Base-by-base conservation (phyloP, 2,888 invertebrate genomes). In the Linyphia triangularis region DNA sequence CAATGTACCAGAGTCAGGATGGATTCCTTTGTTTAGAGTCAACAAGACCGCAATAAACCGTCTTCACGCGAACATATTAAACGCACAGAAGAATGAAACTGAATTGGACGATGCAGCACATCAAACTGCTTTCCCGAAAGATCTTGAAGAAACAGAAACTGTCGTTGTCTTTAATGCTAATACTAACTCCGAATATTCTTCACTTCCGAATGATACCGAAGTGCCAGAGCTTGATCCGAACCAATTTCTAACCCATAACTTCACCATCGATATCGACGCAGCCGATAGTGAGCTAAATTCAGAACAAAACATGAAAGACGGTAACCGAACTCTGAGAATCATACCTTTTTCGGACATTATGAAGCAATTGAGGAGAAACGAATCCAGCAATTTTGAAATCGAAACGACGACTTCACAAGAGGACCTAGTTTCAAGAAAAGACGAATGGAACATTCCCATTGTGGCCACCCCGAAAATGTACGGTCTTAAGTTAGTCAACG, bases 1-100 rank as follows among this genome's bases (percentile, higher is more conserved):
- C 10, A 78, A 73, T 19, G 61, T 84, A 22, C 78, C 84, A 28
- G 78, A 61, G 22, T 89, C 89, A 30, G 89, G 89, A n/a, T 89
- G 89, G 89, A 61, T 89, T 70, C 89, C 89, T 9, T 61, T 88
- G 19, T 24, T 83, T 19, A 61, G 61, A 37, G 61, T 78, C n/a
- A 33, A 75, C 30, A 81, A 82, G 7, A 28, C 63, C 6, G 10
- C 59, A 24, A 63, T 16, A 5, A 37, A 59, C 22, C 10, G 16
- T 9, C 24, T 40, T 24, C 59, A 9, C 2, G 16, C 6, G 9
- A 72, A 16, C 6, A n/a, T 51, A 26, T n/a, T 51, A 28, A 1
- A 57, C 13, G 22, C 30, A 22, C 0, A 9, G 16, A 19, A 19
- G 4, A 75, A 33, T 1, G 7, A 13, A 24, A 28, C 63, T 26